Evolutionary conservation across 1,140 invertebrate genomes (phyloP), one percentile per base, ranked within the genome.

Genomic region (Camponotus pennsylvanicus): DNA sequence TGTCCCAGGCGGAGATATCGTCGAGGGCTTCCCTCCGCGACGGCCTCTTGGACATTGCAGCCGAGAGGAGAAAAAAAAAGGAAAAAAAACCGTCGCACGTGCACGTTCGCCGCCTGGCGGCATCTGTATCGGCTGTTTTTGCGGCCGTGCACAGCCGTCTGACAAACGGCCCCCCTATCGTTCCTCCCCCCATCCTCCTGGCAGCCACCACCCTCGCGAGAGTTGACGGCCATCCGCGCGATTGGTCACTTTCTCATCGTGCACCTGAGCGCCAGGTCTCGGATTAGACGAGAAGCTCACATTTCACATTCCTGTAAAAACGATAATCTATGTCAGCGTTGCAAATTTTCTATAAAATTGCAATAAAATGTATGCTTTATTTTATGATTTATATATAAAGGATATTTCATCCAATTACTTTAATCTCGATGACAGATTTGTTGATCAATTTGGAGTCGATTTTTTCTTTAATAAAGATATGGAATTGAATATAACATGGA

Each of bases 1-100:
- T 94, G 64, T 52, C 90, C 94, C 94, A 95, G 71, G 82, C 90
- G 13, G 92, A 93, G 76, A 95, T 93, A 18, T 93, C 83, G 34
- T 93, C 92, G 57, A 95, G 87, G 69, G 93, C 93, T 18, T 92
- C 91, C 64, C 18, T 66, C 37, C 88, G 89, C 85, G 93, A 90
- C 78, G 88, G 86, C 75, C 88, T 90, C 83, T 89, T 90, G 49
- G 91, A 92, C 91, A 93, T 93, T 85, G 75, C 90, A 86, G 34
- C 7, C 77, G 69, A 49, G 83, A 86, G 18, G 85, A 7, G 3
- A 90, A 92, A 93, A 92, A 91, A 88, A 67, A 42, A 27, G 7
- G 40, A 32, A 45, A 69, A 69, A 69, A 27, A 3, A 42, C 2
- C 64, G 71, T 83, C 86, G 89, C 94, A 93, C 93, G 93, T 93